Conservation (phyloP, 2,113 vertebrate genomes). For the Clupea harengus region DNA sequence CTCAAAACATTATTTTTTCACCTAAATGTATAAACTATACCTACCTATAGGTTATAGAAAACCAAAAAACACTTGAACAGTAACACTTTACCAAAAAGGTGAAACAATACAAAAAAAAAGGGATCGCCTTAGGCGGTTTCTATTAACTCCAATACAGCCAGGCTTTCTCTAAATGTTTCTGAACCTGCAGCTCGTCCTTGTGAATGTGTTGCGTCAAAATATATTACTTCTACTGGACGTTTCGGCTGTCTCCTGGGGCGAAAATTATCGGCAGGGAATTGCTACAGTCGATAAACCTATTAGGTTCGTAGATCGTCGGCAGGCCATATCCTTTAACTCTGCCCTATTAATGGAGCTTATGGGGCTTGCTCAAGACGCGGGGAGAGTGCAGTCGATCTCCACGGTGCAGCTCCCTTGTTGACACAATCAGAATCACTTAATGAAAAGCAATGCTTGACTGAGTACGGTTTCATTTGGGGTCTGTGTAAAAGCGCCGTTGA, state of each 20-base stretch:
- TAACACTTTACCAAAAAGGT: not conserved
- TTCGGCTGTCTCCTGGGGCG: slow-evolving; percentile 1
- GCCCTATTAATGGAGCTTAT: slow-evolving; percentile 83
- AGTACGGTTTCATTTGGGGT: slow-evolving; percentile 92
- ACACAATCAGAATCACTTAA: slow-evolving; percentile 89
- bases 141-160: not conserved
- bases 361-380: slow-evolving; percentile 78
- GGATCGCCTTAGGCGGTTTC: not conserved
- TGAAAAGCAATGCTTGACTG: slow-evolving; percentile 96
- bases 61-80: not conserved
- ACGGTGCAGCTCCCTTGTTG: slow-evolving; percentile 77
- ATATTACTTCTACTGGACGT: slow-evolving; percentile 19
- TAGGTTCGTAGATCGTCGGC: slow-evolving; percentile 75
- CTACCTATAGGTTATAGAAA: not conserved
- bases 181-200: slow-evolving; percentile 32
- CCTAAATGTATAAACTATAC: no score
- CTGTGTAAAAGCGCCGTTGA: slow-evolving; percentile 91
- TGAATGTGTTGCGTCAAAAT: slow-evolving; percentile 4
- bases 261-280: slow-evolving; percentile 65
- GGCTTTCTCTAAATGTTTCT: not conserved
- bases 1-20: not conserved
- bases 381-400: slow-evolving; percentile 74
- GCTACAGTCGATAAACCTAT: slow-evolving; percentile 86
- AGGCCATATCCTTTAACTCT: slow-evolving; percentile 60
- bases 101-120: not conserved